phyloP scores from a whole-genome alignment of 2,888 invertebrate species.

The Liopterus haemorrhoidalis region DNA sequence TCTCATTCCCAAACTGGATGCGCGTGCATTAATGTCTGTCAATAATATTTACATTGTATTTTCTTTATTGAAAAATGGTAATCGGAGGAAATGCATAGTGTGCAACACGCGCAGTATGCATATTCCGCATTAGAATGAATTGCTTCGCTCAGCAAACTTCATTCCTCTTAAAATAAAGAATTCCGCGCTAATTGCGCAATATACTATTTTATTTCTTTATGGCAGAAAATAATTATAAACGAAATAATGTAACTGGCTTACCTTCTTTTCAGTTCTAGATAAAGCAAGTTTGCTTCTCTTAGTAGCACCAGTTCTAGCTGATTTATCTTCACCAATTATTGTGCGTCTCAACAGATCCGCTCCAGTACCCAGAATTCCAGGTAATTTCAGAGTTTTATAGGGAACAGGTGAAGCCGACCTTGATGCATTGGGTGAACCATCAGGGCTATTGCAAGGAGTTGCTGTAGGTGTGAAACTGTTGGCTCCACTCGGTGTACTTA shows the following conservation, averaged over 20 bases:
- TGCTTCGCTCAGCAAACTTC: neutral
- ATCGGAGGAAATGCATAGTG: no score
- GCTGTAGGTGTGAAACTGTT: slow-evolving; percentile 73
- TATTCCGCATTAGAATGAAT: neutral
- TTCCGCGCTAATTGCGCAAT: neutral
- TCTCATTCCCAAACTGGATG: no score
- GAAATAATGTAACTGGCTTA: slow-evolving; percentile 18
- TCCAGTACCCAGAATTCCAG: slow-evolving; percentile 57
- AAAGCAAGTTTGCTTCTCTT: slow-evolving; percentile 44
- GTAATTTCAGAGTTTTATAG: slow-evolving; percentile 45
- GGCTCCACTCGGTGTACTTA: slow-evolving; percentile 58
- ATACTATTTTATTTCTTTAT: slow-evolving; percentile 7
- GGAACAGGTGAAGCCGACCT: slow-evolving; percentile 51
- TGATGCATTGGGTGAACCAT: slow-evolving; percentile 56
- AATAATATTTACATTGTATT: no score
- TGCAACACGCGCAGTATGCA: no score
- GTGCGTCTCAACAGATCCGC: slow-evolving; percentile 61
- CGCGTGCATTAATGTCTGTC: no score
- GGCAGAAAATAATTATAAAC: slow-evolving; percentile 4
- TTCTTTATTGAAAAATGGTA: no score
- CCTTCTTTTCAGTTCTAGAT: slow-evolving; percentile 41
- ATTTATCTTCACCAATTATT: slow-evolving; percentile 49
- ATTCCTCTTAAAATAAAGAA: neutral
- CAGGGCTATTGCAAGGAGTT: slow-evolving; percentile 83
- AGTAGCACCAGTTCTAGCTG: slow-evolving; percentile 40